Evolutionary conservation across 2,113 vertebrate genomes (phyloP).

Genomic region (Potamarius usumacintae): DNA sequence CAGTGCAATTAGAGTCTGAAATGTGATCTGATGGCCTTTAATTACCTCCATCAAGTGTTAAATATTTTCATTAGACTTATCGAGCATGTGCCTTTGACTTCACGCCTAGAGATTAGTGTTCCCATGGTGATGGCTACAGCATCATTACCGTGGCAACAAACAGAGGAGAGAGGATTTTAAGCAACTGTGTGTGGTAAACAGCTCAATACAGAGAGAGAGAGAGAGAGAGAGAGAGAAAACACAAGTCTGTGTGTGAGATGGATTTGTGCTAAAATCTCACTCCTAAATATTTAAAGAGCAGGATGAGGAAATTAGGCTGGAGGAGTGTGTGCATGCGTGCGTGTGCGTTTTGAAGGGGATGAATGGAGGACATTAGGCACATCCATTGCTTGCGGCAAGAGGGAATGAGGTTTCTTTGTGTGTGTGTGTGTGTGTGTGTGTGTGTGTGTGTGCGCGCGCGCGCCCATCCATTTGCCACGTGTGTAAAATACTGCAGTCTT

Average conservation of each 20-base stretch:
- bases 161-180: not conserved
- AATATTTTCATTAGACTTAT: conserved; percentile 28
- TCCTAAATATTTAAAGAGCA: conserved; percentile 75
- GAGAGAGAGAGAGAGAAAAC: not conserved
- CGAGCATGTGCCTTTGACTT: not conserved
- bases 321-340: conserved; percentile 32
- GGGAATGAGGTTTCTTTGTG: conserved; percentile 22
- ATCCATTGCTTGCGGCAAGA: conserved; percentile 48
- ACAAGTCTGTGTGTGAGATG: conserved; percentile 56
- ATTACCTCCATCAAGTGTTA: conserved; percentile 15
- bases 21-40: not conserved
- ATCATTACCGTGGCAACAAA: not conserved
- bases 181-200: not conserved
- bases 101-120: not conserved
- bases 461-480: not conserved
- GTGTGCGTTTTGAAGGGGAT: conserved; percentile 43
- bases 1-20: not conserved
- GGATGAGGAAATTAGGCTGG: conserved; percentile 34
- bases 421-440: conserved; percentile 26
- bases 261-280: conserved; percentile 67
- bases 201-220: not conserved
- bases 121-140: not conserved
- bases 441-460: conserved; percentile 11
- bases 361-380: conserved; percentile 64
- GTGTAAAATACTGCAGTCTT: conserved; percentile 30